Evolutionary conservation across 2,113 vertebrate genomes (phyloP), one percentile per base, ranked within the genome.

Genomic region (Gobio gobio): DNA sequence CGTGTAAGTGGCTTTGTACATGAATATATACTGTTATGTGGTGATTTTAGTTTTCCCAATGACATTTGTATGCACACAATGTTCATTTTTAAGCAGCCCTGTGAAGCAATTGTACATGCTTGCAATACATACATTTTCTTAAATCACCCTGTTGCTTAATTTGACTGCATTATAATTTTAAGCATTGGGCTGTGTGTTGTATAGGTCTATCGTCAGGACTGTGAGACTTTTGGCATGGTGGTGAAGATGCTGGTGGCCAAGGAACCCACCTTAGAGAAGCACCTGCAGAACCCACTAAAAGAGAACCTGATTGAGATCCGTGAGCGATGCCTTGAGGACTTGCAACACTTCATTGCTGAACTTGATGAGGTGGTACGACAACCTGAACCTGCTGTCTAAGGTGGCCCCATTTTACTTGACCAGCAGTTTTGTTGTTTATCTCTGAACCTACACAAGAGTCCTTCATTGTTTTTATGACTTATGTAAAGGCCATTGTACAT

Each of bases 191-290:
- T 86, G 47, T 84, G 18, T 84, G 76, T 61, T 79, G 13, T 45
- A 10, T 89, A 99, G 98, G 94, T 99, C 70, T 99, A 98, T 93
- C 95, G 96, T 56, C 97, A 98, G 90, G 98, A 99, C 94, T 99
- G 98, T 82, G 98, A 99, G 94, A 99, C 97, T 0, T 99, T 99
- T 29, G 97, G 98, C 78, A 97, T 98, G 96, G 98, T 99, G 79
- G 98, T 99, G 91, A 99, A 99, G 94, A 99, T 99, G 98, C 95
- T 99, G 8, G 97, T 99, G 75, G 96, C 97, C 68, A 99, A 99
- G 93, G 98, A 99, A 84, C 96, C 97, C 4, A 95, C 95, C 0
- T 92, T 99, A 92, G 98, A 99, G 94, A 98, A 97, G 86, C 94
- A 96, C 89, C 94, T 99, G 87, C 97, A 99, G 92, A 96, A 95